Percentiles rank a stretch among this genome's conserved stretches.
phyloP scores from a whole-genome alignment of 2,113 vertebrate genomes.

The Rhynchomys soricoides region DNA sequence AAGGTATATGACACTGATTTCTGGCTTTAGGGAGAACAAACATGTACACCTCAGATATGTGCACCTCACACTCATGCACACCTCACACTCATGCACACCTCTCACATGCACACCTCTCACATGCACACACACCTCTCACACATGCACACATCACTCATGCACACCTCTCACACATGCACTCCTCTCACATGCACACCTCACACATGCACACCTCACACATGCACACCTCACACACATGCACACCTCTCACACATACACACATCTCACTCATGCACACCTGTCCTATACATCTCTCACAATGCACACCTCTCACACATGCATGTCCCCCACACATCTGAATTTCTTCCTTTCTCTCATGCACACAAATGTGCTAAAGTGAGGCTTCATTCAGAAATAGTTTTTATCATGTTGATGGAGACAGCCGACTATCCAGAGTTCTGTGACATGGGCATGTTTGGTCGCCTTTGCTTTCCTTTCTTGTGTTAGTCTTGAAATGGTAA shows the following conservation, averaged over 20 bases:
- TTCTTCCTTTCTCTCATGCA: background rate
- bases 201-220: too few relatives aligned
- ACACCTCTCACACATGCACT: too few relatives aligned
- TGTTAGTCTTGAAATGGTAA: background rate
- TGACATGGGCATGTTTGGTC: background rate
- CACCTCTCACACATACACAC: too few relatives aligned
- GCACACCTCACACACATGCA: too few relatives aligned
- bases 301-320: too few relatives aligned
- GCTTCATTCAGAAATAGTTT: background rate
- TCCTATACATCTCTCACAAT: too few relatives aligned
- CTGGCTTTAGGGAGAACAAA: background rate
- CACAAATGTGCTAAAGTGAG: background rate
- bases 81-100: background rate
- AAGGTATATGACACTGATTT: background rate
- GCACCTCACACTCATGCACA: background rate
- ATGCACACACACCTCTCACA: background rate
- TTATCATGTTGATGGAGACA: background rate
- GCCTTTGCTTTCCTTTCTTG: background rate
- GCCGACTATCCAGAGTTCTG: background rate
- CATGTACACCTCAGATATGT: background rate
- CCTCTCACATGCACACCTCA: too few relatives aligned
- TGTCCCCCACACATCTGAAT: background rate
- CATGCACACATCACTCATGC: too few relatives aligned
- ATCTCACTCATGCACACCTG: too few relatives aligned
- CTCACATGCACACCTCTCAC: background rate